Percentiles rank a stretch among this genome's conserved stretches.
Evolutionary conservation across 2,797 vertebrate genomes (phyloP).

Genomic region (Diceros bicornis): DNA sequence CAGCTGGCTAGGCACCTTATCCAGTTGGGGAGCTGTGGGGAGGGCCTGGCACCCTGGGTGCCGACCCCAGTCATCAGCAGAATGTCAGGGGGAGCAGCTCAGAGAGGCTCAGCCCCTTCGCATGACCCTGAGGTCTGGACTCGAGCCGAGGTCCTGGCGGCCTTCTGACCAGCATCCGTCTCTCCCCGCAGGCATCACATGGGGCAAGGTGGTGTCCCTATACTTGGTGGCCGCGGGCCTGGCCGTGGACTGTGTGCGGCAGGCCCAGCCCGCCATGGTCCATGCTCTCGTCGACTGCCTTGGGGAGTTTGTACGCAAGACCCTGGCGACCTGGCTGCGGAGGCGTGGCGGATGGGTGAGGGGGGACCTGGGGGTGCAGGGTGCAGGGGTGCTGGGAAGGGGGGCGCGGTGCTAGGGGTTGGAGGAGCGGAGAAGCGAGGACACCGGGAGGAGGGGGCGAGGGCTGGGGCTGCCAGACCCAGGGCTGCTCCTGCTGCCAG

Average conservation of each 20-base stretch:
- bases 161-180: not conserved
- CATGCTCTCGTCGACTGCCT: conserved; percentile 98
- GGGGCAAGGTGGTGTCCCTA: conserved; percentile 99
- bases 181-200: conserved; percentile 93
- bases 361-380: not conserved
- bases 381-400: not conserved
- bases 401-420: accelerated
- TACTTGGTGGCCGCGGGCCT: conserved; percentile 96
- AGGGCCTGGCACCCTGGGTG: not conserved
- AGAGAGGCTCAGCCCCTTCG: not conserved
- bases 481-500: not conserved
- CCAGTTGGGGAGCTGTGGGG: not conserved
- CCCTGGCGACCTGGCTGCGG: conserved; percentile 95
- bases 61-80: too few species aligned
- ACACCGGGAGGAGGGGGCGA: too few species aligned
- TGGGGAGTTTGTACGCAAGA: conserved; percentile 97
- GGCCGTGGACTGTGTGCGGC: conserved; percentile 96
- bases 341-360: conserved; percentile 98
- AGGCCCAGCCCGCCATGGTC: conserved; percentile 96
- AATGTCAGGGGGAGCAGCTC: not conserved
- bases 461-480: not conserved
- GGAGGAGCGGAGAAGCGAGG: not conserved
- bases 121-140: accelerated
- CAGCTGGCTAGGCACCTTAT: accelerated
- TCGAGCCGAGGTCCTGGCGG: accelerated